Conservation (phyloP, 2,888 invertebrate species). For the Amiota communis region DNA sequence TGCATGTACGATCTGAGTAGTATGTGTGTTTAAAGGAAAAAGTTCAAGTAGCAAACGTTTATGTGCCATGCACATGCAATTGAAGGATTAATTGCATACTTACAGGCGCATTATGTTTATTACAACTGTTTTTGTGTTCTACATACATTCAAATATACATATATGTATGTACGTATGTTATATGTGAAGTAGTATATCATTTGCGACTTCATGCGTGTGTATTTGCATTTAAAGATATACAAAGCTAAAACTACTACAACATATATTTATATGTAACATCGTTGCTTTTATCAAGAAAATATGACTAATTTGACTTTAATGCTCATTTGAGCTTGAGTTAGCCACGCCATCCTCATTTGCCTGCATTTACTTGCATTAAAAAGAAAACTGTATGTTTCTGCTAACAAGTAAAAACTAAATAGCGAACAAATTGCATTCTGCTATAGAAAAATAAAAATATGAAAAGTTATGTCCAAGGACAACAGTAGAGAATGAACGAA, state of each 20-base stretch:
- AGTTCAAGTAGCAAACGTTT: conserved; percentile 26
- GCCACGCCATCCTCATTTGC: neutral
- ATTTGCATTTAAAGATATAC: too few relatives aligned
- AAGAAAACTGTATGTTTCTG: neutral
- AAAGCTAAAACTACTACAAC: too few relatives aligned
- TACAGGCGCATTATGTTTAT: conserved; percentile 20
- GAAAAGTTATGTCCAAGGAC: conserved; percentile 20
- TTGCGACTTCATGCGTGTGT: too few relatives aligned
- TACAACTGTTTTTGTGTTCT: conserved; percentile 9
- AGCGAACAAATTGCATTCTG: conserved; percentile 31
- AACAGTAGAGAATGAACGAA: neutral
- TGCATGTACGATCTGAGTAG: too few relatives aligned
- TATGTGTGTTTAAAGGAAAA: neutral
- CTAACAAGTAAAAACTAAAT: conserved; percentile 31
- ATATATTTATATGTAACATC: too few relatives aligned
- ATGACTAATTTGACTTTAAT: conserved; percentile 23
- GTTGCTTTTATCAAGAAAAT: conserved; percentile 12
- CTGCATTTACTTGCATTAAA: neutral
- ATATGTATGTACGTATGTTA: neutral
- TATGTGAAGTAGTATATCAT: too few relatives aligned
- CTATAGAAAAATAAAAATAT: neutral
- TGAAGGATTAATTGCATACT: conserved; percentile 31
- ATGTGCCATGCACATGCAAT: conserved; percentile 29
- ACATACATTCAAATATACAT: neutral
- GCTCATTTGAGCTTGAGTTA: neutral